A percentile compares a stretch with the other conserved stretches of the same genome.
phyloP scores from a whole-genome alignment of 2,113 vertebrate genomes.

The Entomyzon cyanotis region DNA sequence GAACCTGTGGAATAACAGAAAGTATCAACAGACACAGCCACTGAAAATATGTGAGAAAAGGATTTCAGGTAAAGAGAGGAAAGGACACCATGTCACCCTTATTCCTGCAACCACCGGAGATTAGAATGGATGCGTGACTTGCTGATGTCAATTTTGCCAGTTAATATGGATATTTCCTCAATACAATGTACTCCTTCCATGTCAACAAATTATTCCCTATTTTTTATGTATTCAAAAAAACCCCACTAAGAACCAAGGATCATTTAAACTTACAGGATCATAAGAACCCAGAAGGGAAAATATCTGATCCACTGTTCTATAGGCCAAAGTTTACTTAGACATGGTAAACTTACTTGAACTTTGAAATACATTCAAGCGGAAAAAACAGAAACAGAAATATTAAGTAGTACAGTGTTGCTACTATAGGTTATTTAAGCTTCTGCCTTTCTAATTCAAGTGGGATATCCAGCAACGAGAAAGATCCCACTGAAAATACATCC shows the following conservation, averaged over 20 bases:
- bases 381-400: background rate
- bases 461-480: background rate
- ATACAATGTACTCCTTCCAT: background rate
- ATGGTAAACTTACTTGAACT: background rate
- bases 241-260: fast-evolving
- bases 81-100: background rate
- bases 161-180: background rate
- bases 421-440: background rate
- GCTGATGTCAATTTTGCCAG: background rate
- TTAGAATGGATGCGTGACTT: background rate
- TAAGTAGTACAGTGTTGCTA: background rate
- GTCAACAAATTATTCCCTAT: background rate
- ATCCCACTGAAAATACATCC: background rate
- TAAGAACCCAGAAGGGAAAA: background rate
- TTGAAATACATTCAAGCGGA: background rate
- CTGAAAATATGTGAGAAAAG: background rate
- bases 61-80: background rate
- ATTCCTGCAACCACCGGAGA: background rate
- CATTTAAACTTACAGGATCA: background rate
- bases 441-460: background rate
- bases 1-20: background rate
- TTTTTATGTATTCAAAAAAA: background rate
- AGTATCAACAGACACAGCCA: background rate
- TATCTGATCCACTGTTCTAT: background rate
- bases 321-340: background rate